A percentile compares a stretch with the other conserved stretches of the same genome.
Evolutionary conservation across 2,797 vertebrate species (phyloP).

Genomic region (Channallabes apus): DNA sequence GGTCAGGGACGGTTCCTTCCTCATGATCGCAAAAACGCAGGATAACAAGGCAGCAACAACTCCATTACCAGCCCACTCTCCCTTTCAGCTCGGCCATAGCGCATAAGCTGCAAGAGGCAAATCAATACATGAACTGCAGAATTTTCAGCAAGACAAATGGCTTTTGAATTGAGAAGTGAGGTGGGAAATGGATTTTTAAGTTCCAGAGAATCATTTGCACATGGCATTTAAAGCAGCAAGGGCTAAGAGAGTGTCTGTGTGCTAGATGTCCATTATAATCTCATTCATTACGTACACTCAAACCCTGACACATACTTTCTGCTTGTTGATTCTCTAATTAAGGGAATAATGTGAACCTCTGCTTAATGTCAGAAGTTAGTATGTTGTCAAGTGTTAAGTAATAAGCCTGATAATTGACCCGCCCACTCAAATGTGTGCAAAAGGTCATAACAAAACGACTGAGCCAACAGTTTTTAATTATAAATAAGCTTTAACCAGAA

Average conservation of each 20-base stretch:
- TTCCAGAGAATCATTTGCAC: slow-evolving; percentile 62
- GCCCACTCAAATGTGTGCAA: slow-evolving; percentile 13
- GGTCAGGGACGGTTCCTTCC: slow-evolving; percentile 14
- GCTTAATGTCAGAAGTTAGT: slow-evolving; percentile 37
- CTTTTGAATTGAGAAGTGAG: slow-evolving; percentile 61
- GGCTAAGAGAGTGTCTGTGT: slow-evolving; percentile 43
- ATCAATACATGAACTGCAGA: slow-evolving; percentile 69
- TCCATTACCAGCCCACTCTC: slow-evolving; percentile 54
- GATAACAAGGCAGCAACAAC: slow-evolving; percentile 61
- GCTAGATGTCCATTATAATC: slow-evolving; percentile 50
- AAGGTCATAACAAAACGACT: slow-evolving; percentile 45
- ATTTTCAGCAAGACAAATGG: slow-evolving; percentile 69
- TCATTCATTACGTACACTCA: slow-evolving; percentile 53
- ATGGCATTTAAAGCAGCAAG: slow-evolving; percentile 64
- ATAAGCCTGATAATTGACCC: slow-evolving; percentile 51
- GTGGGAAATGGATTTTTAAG: slow-evolving; percentile 71
- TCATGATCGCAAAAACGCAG: not conserved
- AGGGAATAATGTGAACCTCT: slow-evolving; percentile 44
- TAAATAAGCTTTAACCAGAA: slow-evolving; percentile 39
- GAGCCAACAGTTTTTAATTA: slow-evolving; percentile 38
- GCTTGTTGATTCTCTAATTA: slow-evolving; percentile 50
- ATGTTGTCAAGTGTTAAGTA: slow-evolving; percentile 44
- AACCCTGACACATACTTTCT: slow-evolving; percentile 40
- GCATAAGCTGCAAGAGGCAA: slow-evolving; percentile 60
- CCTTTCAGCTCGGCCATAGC: slow-evolving; percentile 49